phyloP scores from a whole-genome alignment of 92 coral and sea anemone genomes.

The Desmophyllum pertusum region DNA sequence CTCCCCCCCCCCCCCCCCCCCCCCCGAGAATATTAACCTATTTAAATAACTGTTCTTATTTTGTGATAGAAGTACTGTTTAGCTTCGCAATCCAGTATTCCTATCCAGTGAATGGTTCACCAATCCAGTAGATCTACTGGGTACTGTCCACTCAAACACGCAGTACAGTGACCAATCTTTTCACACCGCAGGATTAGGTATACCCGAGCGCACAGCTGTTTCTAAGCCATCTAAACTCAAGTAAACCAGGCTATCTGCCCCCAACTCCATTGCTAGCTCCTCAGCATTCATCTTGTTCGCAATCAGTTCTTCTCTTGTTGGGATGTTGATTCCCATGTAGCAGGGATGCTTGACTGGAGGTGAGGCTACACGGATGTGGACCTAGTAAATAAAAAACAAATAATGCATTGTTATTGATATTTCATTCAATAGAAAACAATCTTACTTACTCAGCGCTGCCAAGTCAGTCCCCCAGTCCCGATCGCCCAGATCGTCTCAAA shows the following conservation, averaged over 20 bases:
- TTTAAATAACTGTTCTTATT: background rate
- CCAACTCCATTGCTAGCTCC: slow-evolving; percentile 72
- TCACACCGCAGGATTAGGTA: slow-evolving; percentile 47
- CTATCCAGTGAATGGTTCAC: slow-evolving; percentile 41
- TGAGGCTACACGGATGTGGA: slow-evolving; percentile 95
- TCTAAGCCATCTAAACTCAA: slow-evolving; percentile 86
- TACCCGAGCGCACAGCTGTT: slow-evolving; percentile 86
- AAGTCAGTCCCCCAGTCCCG: too few species aligned
- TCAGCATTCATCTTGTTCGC: slow-evolving; percentile 85
- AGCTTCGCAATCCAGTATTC: background rate
- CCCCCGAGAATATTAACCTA: too few species aligned
- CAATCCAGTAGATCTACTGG: slow-evolving; percentile 91
- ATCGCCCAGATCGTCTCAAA: too few species aligned
- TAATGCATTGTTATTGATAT: background rate
- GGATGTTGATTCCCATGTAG: slow-evolving; percentile 98
- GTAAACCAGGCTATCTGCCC: slow-evolving; percentile 90
- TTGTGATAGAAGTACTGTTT: background rate
- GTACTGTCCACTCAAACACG: slow-evolving; percentile 90
- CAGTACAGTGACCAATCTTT: slow-evolving; percentile 84
- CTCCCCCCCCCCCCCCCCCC: too few species aligned
- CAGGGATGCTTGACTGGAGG: slow-evolving; percentile 96
- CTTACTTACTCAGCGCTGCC: too few species aligned
- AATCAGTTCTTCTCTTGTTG: slow-evolving; percentile 90
- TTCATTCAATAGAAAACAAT: too few species aligned
- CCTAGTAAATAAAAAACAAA: slow-evolving; percentile 49